phyloP scores from a whole-genome alignment of 2,888 invertebrate species.

The Sussaba pulchella region DNA sequence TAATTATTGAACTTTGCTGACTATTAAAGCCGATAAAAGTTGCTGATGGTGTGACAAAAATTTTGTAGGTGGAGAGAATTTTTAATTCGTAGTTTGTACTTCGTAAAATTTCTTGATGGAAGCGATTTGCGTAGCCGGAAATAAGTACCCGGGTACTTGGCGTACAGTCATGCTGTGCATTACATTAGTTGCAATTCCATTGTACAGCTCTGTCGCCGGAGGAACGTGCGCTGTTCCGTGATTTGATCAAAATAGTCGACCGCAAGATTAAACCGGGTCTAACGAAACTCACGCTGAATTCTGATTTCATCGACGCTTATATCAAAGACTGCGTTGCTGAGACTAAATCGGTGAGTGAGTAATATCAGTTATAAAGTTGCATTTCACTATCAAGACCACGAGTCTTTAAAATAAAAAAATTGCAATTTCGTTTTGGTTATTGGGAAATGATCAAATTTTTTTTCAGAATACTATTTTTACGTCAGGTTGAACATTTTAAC shows the following conservation, averaged over 20 bases:
- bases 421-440: not conserved
- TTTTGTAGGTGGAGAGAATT: too few species aligned
- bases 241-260: conserved; percentile 87
- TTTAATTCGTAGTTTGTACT: too few species aligned
- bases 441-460: not conserved
- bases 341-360: conserved; percentile 88
- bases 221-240: conserved; percentile 92
- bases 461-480: not conserved
- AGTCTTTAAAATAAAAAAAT: not conserved
- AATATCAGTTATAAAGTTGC: not conserved
- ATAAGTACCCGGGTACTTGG: too few species aligned
- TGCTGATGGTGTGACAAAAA: too few species aligned
- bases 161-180: too few species aligned
- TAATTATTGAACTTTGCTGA: too few species aligned
- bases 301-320: conserved; percentile 90
- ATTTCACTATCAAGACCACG: not conserved
- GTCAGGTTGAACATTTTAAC: not conserved
- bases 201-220: conserved; percentile 89
- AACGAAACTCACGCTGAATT: conserved; percentile 90
- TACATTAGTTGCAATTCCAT: too few species aligned
- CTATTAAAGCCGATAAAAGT: too few species aligned
- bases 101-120: too few species aligned
- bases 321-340: conserved; percentile 89
- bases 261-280: conserved; percentile 91
- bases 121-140: too few species aligned